phyloP scores from a whole-genome alignment of 2,113 vertebrate genomes.

The Orientallactaga bullata region DNA sequence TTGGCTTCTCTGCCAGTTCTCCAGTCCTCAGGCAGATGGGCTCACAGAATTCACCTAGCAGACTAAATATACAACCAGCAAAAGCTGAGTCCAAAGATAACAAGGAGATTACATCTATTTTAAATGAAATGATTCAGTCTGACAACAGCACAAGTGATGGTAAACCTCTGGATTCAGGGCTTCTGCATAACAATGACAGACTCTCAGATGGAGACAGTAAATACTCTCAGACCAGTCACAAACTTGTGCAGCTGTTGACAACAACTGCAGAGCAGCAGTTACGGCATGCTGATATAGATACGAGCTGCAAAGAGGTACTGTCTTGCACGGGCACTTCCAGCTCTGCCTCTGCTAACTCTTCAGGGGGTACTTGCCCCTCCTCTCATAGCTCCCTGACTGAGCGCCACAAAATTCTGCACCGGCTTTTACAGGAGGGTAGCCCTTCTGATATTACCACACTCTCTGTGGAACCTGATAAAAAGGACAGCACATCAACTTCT shows the following conservation, averaged over 20 bases:
- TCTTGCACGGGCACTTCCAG: constrained; percentile 80
- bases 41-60: constrained; percentile 87
- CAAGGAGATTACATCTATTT: constrained; percentile 88
- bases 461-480: constrained; percentile 90
- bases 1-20: constrained; percentile 89
- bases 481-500: constrained; percentile 83
- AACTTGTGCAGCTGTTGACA: constrained; percentile 92
- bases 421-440: constrained; percentile 96
- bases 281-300: constrained; percentile 83
- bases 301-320: constrained; percentile 86
- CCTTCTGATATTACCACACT: constrained; percentile 89
- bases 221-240: constrained; percentile 89
- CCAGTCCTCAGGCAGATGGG: constrained; percentile 89
- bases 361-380: constrained; percentile 90
- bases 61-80: constrained; percentile 85
- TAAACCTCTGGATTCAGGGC: constrained; percentile 84
- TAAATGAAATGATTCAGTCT: constrained; percentile 87
- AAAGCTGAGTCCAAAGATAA: constrained; percentile 89
- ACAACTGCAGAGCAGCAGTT: constrained; percentile 88
- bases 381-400: constrained; percentile 96
- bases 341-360: constrained; percentile 82
- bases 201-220: constrained; percentile 86
- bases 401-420: constrained; percentile 96
- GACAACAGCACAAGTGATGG: constrained; percentile 76
- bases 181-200: constrained; percentile 80